phyloP scores from a whole-genome alignment of 2,797 vertebrate genomes.

The Ficedula albicollis region DNA sequence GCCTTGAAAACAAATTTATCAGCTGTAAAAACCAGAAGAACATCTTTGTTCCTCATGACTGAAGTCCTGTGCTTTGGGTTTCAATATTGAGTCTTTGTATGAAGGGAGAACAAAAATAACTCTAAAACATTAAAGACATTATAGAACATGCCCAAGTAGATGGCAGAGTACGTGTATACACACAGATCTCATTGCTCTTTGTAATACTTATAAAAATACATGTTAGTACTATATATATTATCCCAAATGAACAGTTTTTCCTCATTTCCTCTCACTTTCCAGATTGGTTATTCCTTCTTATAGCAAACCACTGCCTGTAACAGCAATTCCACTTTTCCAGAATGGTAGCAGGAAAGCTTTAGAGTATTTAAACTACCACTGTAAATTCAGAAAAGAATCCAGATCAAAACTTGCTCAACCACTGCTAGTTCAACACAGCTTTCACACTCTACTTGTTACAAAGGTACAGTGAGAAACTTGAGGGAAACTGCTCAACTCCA shows the following conservation, averaged over 20 bases:
- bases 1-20: slow-evolving; percentile 72
- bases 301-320: background rate
- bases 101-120: slow-evolving; percentile 55
- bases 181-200: background rate
- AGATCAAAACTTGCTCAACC: background rate
- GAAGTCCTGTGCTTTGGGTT: slow-evolving; percentile 59
- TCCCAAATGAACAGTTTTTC: background rate
- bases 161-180: background rate
- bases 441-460: background rate
- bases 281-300: background rate
- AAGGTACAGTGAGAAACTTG: background rate
- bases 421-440: background rate
- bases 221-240: background rate
- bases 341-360: background rate
- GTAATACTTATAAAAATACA: background rate
- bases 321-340: background rate
- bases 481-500: background rate
- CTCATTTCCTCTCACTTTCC: background rate
- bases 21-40: slow-evolving; percentile 74
- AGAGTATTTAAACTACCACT: background rate
- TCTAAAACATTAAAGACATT: background rate
- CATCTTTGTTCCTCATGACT: slow-evolving; percentile 73
- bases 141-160: background rate
- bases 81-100: slow-evolving; percentile 46
- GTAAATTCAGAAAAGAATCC: background rate